Evolutionary conservation across 2,888 invertebrate genomes (phyloP).

Genomic region (Euplexia lucipara): DNA sequence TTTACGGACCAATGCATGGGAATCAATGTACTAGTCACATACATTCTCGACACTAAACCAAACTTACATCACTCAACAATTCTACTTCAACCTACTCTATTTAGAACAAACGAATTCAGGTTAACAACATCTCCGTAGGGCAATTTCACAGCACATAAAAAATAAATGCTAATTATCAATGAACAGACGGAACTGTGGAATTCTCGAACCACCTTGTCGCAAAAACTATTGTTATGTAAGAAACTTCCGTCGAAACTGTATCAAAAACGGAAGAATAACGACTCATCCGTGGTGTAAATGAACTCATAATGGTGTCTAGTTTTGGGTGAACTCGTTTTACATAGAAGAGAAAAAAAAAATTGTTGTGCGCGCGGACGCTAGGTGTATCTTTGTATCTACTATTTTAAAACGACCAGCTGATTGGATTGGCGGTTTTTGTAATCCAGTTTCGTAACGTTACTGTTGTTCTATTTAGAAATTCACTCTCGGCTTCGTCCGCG

Average conservation of each 20-base stretch:
- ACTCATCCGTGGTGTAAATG: slow-evolving; percentile 47
- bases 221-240: slow-evolving; percentile 49
- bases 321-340: slow-evolving; percentile 48
- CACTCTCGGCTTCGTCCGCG: too few relatives aligned
- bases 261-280: slow-evolving; percentile 41
- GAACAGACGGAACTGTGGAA: slow-evolving; percentile 21
- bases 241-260: slow-evolving; percentile 32
- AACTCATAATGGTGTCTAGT: slow-evolving; percentile 61
- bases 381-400: slow-evolving; percentile 14
- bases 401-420: slow-evolving; percentile 44
- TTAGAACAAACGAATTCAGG: slow-evolving; percentile 27
- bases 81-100: slow-evolving; percentile 20
- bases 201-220: slow-evolving; percentile 9
- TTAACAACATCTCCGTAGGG: slow-evolving; percentile 18
- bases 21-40: neutral
- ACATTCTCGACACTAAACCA: neutral
- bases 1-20: too few relatives aligned
- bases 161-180: slow-evolving; percentile 27
- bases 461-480: slow-evolving; percentile 6
- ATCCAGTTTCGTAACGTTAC: slow-evolving; percentile 12
- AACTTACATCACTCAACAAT: slow-evolving; percentile 9
- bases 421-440: slow-evolving; percentile 33
- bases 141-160: slow-evolving; percentile 26
- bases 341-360: slow-evolving; percentile 34
- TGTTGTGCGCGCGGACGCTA: slow-evolving; percentile 1